Evolutionary conservation across 2,113 vertebrate species (phyloP).

Genomic region (Ailurus styani): DNA sequence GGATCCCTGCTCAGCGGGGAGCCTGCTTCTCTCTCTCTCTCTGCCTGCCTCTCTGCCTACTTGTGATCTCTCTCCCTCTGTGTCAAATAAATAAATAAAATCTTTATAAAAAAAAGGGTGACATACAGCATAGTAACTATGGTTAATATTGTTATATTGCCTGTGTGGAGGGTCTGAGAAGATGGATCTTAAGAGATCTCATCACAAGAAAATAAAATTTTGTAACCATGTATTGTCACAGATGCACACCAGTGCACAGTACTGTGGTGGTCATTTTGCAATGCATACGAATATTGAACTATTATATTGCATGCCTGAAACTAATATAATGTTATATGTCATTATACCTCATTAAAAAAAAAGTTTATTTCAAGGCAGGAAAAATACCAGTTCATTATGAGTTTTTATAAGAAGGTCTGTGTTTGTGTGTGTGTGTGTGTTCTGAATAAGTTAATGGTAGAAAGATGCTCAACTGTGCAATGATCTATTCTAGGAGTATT

Average conservation of each 20-base stretch:
- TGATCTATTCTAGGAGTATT: background rate
- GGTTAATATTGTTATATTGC: background rate
- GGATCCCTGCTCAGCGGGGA: too few species aligned
- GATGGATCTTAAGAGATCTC: background rate
- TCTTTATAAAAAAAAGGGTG: background rate
- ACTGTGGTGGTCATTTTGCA: background rate
- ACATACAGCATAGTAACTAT: accelerated
- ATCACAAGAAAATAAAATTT: background rate
- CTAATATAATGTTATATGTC: background rate
- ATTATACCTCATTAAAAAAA: background rate
- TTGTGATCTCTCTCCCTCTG: too few species aligned
- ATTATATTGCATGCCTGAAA: background rate
- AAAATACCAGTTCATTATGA: background rate
- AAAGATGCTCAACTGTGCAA: background rate
- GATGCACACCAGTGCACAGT: background rate
- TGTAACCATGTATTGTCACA: background rate
- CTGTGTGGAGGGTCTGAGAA: background rate
- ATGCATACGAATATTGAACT: background rate
- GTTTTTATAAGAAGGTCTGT: background rate
- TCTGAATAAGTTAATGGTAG: background rate
- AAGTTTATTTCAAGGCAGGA: background rate
- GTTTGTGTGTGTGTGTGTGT: background rate
- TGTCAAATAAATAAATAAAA: too few species aligned
- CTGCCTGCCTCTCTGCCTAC: too few species aligned
- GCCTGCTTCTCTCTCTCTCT: too few species aligned